Base-by-base conservation (phyloP, 2,888 invertebrate species). In the Stenodera caucasica region DNA sequence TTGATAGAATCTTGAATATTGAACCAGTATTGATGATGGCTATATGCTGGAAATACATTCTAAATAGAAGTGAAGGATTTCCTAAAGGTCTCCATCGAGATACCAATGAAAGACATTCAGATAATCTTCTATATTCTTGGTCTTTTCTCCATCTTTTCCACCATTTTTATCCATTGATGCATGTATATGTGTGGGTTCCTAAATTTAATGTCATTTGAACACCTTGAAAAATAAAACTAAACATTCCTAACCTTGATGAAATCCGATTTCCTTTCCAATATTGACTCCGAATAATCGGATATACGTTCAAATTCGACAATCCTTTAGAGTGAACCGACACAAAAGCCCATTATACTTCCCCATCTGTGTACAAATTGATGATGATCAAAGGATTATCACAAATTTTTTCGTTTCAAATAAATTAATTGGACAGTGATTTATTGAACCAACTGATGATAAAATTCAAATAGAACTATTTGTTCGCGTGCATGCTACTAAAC, bases 51-150 rank as follows among this genome's bases (percentile, higher is more conserved):
- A 60, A 56, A 50, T 49, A 53, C 49, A 55, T 61, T 53, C 54
- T 57, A 40, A 57, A 32, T 57, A 53, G 55, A 55, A 61, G 49
- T 35, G 45, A 58, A 53, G 51, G 51, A 57, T 57, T 57, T 52
- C 37, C 52, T 18, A 26, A 55, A 21, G 50, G 52, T 53, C 56
- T 56, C 58, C 49, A 61, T 60, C 55, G 35, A 58, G 55, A 52
- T 54, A 61, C 53, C 53, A 40, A 21, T 29, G 53, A 37, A 53
- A 45, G 55, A 56, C 53, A 57, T 54, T 49, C 53, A 54, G 26
- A 35, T 61, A 58, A 61, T 58, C 57, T 55, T 61, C 55, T 55
- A 61, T 58, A 55, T 53, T 33, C 45, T 35, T 18, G n/a, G 49
- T 14, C 23, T 52, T 49, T 51, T 60, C 33, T 40, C 45, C 49